Conservation (phyloP, 2,113 vertebrate species). For the human region DNA sequence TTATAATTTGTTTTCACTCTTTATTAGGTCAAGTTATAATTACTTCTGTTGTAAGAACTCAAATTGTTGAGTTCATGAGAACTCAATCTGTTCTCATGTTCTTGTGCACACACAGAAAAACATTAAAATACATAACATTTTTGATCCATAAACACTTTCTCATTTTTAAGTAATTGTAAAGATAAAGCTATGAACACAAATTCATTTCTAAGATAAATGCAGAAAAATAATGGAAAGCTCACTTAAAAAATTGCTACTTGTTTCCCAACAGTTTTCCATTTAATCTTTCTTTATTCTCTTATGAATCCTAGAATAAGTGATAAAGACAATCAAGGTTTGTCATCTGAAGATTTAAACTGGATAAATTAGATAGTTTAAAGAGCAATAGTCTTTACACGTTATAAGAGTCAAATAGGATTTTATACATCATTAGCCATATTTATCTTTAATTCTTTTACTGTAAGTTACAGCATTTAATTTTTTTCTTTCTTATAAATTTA, state of each 20-base stretch:
- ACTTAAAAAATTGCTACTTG: background rate
- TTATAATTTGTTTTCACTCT: background rate
- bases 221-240: background rate
- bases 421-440: background rate
- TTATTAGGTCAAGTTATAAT: background rate
- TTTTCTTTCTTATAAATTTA: constrained; percentile 26
- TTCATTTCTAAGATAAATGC: constrained; percentile 13
- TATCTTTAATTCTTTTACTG: background rate
- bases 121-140: background rate
- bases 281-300: background rate
- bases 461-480: background rate
- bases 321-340: background rate
- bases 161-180: background rate
- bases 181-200: background rate
- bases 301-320: background rate
- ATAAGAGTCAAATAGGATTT: background rate
- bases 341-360: background rate
- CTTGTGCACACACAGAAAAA: background rate
- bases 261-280: background rate
- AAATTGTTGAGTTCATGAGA: too few species aligned
- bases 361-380: background rate
- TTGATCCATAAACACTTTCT: background rate
- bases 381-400: background rate
- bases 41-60: background rate
- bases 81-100: background rate